Percentiles rank a stretch among this genome's conserved stretches.
Evolutionary conservation across 1,140 invertebrate species (phyloP).

Genomic region (Sitodiplosis mosellana): DNA sequence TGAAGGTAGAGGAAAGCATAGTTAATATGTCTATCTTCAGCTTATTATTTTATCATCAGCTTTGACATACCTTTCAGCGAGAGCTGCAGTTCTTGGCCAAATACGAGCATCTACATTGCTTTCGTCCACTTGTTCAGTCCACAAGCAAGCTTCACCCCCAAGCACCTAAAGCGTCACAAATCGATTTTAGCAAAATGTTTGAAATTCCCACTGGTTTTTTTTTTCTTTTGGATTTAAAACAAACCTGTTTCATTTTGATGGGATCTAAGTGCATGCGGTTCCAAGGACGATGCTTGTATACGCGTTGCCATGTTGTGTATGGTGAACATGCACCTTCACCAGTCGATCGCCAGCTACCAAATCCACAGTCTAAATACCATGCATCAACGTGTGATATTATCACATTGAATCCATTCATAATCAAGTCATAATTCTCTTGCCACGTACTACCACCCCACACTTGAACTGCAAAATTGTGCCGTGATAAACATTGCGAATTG

Average conservation of each 20-base stretch:
- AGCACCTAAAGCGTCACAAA: constrained; percentile 25
- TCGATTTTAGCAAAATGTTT: background rate
- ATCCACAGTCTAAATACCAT: constrained; percentile 72
- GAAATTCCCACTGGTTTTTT: too few relatives aligned
- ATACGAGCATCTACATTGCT: constrained; percentile 39
- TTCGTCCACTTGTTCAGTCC: constrained; percentile 45
- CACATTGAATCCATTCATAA: constrained; percentile 54
- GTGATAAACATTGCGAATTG: constrained; percentile 46
- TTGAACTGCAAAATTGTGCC: constrained; percentile 37
- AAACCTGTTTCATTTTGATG: constrained; percentile 17
- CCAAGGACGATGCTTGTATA: constrained; percentile 67
- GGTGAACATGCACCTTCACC: constrained; percentile 57
- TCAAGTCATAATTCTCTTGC: constrained; percentile 49
- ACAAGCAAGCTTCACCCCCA: constrained; percentile 48
- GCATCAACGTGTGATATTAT: constrained; percentile 68
- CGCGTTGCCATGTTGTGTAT: constrained; percentile 63
- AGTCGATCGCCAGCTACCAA: constrained; percentile 52
- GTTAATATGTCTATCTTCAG: too few relatives aligned
- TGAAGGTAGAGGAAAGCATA: background rate
- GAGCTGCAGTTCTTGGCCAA: constrained; percentile 47
- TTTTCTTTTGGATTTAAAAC: too few relatives aligned
- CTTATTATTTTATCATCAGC: too few relatives aligned
- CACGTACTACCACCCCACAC: constrained; percentile 62
- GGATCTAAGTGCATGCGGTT: constrained; percentile 23
- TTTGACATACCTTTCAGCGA: constrained; percentile 33